Conservation (phyloP, 2,113 vertebrate genomes). For the Aptenodytes patagonicus region DNA sequence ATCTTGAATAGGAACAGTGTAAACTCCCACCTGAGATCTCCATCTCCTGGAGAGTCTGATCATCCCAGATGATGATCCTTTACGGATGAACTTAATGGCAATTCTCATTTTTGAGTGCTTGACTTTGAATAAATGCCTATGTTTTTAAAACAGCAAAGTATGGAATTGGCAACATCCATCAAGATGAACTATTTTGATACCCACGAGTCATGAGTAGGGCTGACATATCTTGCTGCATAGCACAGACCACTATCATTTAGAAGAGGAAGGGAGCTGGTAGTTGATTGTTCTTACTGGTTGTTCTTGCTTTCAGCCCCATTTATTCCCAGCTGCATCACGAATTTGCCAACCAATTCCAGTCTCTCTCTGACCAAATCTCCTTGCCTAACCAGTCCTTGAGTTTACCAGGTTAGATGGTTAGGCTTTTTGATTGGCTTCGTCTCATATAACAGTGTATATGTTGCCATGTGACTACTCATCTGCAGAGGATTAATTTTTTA, state of each 20-base stretch:
- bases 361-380: not conserved
- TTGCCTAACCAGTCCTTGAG: not conserved
- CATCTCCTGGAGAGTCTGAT: not conserved
- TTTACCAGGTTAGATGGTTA: not conserved
- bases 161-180: not conserved
- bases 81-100: not conserved
- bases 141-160: not conserved
- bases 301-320: not conserved
- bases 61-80: not conserved
- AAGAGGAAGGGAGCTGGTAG: not conserved
- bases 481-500: not conserved
- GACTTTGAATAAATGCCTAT: not conserved
- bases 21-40: not conserved
- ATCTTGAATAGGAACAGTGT: not conserved
- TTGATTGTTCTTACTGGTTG: not conserved
- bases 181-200: not conserved
- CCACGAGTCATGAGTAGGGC: not conserved
- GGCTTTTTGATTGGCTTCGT: not conserved
- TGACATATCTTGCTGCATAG: not conserved
- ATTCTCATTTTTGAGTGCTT: not conserved
- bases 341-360: not conserved
- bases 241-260: not conserved
- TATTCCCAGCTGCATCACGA: not conserved
- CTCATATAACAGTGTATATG: not conserved
- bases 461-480: not conserved